These are phyloP conservation scores for Dromiciops gliroides DNA, from an alignment of 2,113 vertebrate species.

Conservation along the genomic window DNA sequence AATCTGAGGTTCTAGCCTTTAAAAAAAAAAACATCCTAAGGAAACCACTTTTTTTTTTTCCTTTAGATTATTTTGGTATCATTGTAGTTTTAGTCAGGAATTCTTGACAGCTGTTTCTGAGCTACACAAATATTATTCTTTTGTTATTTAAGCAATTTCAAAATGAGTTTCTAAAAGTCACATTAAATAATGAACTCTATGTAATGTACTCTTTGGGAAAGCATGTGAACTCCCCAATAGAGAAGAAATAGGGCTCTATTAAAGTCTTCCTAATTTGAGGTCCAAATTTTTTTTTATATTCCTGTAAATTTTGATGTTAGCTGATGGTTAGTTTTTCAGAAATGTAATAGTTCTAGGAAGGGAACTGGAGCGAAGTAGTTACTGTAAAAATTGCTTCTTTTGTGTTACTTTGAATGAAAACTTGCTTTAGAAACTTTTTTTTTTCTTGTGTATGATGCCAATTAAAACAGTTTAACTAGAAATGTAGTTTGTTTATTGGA, in stretches of 20 bases:
- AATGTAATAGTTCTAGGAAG: slow-evolving; percentile 56
- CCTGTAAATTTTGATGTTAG: slow-evolving; percentile 61
- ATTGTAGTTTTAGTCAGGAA: slow-evolving; percentile 37
- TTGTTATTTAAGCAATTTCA: background rate
- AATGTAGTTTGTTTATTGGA: slow-evolving; percentile 57
- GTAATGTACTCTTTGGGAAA: slow-evolving; percentile 61
- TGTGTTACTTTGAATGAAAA: slow-evolving; percentile 43
- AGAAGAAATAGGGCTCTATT: slow-evolving; percentile 51
- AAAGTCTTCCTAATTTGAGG: slow-evolving; percentile 32
- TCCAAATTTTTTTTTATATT: slow-evolving; percentile 57
- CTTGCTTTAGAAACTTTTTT: slow-evolving; percentile 24
- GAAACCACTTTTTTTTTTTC: slow-evolving; percentile 26
- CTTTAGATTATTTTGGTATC: slow-evolving; percentile 44
- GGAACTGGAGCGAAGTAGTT: slow-evolving; percentile 60
- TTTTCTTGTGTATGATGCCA: slow-evolving; percentile 34
- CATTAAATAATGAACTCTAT: slow-evolving; percentile 55
- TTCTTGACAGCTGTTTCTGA: slow-evolving; percentile 42
- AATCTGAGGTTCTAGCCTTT: slow-evolving; percentile 6
- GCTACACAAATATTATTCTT: background rate
- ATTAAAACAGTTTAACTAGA: slow-evolving; percentile 43
- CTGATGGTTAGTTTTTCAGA: slow-evolving; percentile 50
- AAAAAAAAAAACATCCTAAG: slow-evolving; percentile 13
- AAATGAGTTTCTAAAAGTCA: slow-evolving; percentile 77
- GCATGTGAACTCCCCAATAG: slow-evolving; percentile 45
- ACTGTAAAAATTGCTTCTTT: slow-evolving; percentile 44